Percentiles rank a stretch among this genome's conserved stretches.
These are phyloP conservation scores for Aplidium turbinatum DNA, from an alignment of 23 tunicate species.

Conservation along the genomic window DNA sequence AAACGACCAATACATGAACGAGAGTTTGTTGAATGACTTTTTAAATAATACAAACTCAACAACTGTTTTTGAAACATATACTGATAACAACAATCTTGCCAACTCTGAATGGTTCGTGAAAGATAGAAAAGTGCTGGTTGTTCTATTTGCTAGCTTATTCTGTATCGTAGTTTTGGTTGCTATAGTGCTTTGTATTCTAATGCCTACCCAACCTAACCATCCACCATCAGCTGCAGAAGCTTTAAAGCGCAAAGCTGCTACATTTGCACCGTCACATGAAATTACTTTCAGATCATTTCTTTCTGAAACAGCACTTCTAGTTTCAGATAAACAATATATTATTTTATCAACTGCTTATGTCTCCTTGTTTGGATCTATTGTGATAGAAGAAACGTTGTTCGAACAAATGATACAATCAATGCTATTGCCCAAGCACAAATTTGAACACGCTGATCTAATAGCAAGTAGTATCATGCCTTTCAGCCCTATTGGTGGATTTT, in stretches of 20 bases:
- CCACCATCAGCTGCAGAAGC: conserved; percentile 1
- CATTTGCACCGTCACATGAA: neutral
- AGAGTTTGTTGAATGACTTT: conserved; percentile 65
- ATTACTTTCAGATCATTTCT: neutral
- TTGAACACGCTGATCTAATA: neutral
- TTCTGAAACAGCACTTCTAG: neutral
- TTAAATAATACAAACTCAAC: too few relatives aligned
- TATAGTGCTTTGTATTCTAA: neutral
- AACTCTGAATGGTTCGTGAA: too few relatives aligned
- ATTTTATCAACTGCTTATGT: neutral
- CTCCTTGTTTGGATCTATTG: neutral
- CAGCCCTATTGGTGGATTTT: neutral
- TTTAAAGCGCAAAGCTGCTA: neutral
- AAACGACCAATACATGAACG: conserved; percentile 57
- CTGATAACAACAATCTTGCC: too few relatives aligned
- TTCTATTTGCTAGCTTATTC: neutral
- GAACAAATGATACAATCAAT: neutral
- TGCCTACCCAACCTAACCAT: neutral
- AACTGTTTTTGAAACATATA: too few relatives aligned
- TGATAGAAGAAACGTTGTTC: neutral
- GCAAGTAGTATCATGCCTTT: neutral
- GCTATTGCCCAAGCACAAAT: neutral
- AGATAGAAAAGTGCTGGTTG: neutral
- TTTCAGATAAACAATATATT: neutral
- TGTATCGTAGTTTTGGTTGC: neutral